A percentile compares a stretch with the other conserved stretches of the same genome.
Conservation (phyloP, 2,888 invertebrate genomes). For the Orthonychiurus folsomi region DNA sequence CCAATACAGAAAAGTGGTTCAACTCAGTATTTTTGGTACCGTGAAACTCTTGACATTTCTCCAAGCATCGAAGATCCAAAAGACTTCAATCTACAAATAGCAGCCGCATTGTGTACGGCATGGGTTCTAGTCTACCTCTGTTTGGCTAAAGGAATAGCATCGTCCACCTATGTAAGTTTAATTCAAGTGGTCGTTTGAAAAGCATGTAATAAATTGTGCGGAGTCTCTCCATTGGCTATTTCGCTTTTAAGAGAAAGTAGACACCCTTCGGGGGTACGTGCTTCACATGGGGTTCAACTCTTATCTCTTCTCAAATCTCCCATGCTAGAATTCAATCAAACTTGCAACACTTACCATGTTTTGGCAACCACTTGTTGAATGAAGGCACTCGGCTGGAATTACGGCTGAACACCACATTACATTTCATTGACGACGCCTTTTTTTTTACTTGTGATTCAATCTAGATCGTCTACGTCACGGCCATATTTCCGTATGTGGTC, state of each 20-base stretch:
- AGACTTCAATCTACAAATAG: constrained; percentile 85
- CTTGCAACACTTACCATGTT: no score
- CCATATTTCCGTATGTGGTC: constrained; percentile 92
- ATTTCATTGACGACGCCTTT: background rate
- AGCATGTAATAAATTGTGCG: no score
- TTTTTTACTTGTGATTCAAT: background rate
- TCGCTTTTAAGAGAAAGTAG: no score
- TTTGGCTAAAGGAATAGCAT: constrained; percentile 95
- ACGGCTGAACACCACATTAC: background rate
- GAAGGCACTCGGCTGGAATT: no score
- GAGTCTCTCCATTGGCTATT: no score
- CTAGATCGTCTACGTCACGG: constrained; percentile 79
- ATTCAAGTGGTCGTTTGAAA: no score
- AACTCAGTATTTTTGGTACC: constrained; percentile 92
- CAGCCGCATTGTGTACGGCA: constrained; percentile 71
- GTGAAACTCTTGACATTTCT: constrained; percentile 81
- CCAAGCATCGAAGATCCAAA: constrained; percentile 77
- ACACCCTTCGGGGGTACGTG: no score
- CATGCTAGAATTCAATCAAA: no score
- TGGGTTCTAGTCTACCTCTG: constrained; percentile 93
- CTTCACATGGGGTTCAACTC: no score
- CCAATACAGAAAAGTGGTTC: constrained; percentile 68
- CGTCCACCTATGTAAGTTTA: constrained; percentile 73
- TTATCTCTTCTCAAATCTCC: no score
- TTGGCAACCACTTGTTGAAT: no score